A percentile compares a stretch with the other conserved stretches of the same genome.
Conservation (phyloP, 2,113 vertebrate genomes). For the Rhinoptilus africanus region DNA sequence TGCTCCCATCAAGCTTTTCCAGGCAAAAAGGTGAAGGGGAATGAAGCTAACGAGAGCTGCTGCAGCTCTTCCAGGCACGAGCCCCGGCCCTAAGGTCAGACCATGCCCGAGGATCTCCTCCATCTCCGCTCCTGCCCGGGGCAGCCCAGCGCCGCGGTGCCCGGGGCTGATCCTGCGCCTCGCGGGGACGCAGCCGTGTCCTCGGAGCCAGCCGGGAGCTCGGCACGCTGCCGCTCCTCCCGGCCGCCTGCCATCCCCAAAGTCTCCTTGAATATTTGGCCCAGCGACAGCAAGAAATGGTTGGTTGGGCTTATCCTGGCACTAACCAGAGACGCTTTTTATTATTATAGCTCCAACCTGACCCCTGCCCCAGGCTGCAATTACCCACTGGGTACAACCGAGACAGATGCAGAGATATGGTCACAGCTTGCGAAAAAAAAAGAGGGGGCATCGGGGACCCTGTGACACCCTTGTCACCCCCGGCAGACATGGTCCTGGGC, state of each 20-base stretch:
- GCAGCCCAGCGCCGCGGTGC: fast-evolving
- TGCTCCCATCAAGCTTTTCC: not conserved
- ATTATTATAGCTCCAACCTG: too few species aligned
- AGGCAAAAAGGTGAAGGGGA: not conserved
- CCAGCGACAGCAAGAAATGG: not conserved
- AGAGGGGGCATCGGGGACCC: fast-evolving
- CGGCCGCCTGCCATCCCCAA: not conserved
- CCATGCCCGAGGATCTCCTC: fast-evolving
- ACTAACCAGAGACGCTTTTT: fast-evolving
- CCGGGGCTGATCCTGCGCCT: not conserved
- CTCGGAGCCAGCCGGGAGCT: fast-evolving
- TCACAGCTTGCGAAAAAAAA: too few species aligned
- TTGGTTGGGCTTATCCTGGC: not conserved
- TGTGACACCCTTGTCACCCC: not conserved
- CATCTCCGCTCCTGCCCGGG: not conserved
- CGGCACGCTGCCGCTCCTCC: not conserved
- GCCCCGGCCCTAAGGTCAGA: not conserved
- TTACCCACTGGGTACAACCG: fast-evolving
- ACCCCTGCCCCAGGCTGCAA: too few species aligned
- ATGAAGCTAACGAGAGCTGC: not conserved
- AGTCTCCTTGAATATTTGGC: not conserved
- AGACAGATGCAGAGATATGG: not conserved
- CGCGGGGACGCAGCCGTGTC: fast-evolving
- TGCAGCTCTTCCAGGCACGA: not conserved
- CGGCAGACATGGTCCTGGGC: fast-evolving